Evolutionary conservation across 2,888 invertebrate species (phyloP).

Genomic region (Biston betularia): DNA sequence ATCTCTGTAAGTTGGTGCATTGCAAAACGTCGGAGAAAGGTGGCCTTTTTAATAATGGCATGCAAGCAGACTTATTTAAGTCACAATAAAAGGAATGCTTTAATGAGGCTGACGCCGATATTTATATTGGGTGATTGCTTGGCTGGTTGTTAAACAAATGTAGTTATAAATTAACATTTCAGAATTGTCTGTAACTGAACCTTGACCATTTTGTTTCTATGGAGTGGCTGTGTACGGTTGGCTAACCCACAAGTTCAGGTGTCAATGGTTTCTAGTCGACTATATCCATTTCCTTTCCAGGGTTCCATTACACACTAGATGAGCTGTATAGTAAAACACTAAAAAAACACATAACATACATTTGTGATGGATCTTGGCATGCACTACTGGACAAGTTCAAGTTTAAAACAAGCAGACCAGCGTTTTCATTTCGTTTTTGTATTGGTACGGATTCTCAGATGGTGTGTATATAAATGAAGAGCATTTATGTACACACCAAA

Average conservation of each 20-base stretch:
- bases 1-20: slow-evolving; percentile 73
- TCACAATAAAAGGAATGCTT: slow-evolving; percentile 84
- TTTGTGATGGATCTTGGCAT: too few relatives aligned
- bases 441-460: too few relatives aligned
- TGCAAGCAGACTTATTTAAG: slow-evolving; percentile 80
- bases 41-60: slow-evolving; percentile 77
- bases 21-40: slow-evolving; percentile 83
- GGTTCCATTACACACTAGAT: too few relatives aligned
- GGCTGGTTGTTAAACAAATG: slow-evolving; percentile 26
- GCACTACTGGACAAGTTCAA: too few relatives aligned
- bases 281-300: too few relatives aligned
- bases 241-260: slow-evolving; percentile 30
- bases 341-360: too few relatives aligned
- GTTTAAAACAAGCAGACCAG: too few relatives aligned
- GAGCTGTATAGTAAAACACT: too few relatives aligned
- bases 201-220: slow-evolving; percentile 43
- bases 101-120: slow-evolving; percentile 83
- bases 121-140: slow-evolving; percentile 73
- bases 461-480: too few relatives aligned
- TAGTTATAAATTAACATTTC: slow-evolving; percentile 83
- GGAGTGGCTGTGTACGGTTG: too few relatives aligned
- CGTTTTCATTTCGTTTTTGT: too few relatives aligned
- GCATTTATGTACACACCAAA: too few relatives aligned
- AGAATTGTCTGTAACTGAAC: slow-evolving; percentile 53
- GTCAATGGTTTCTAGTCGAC: slow-evolving; percentile 18